phyloP scores from a whole-genome alignment of 2,113 vertebrate genomes.

The Bungarus multicinctus region DNA sequence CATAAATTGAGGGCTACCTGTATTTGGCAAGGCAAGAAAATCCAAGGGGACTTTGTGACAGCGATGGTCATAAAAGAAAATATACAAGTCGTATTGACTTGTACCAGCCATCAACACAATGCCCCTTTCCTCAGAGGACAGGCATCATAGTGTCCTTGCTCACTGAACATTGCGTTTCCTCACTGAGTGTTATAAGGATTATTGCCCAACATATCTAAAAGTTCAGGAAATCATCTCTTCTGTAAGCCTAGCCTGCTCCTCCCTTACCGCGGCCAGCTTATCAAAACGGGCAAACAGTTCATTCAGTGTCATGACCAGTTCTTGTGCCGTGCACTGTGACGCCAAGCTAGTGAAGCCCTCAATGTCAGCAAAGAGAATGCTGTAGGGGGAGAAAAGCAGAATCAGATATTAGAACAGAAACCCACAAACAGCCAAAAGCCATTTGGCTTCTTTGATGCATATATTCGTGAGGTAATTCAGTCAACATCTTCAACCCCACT shows the following conservation, averaged over 20 bases:
- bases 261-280: constrained; percentile 89
- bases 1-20: background rate
- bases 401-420: background rate
- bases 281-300: constrained; percentile 95
- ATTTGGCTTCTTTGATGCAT: background rate
- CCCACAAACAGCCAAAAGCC: background rate
- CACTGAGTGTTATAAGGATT: background rate
- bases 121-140: background rate
- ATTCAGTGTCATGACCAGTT: constrained; percentile 95
- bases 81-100: background rate
- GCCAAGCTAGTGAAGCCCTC: constrained; percentile 96
- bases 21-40: background rate
- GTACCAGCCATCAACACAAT: background rate
- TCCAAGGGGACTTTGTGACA: background rate
- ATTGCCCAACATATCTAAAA: background rate
- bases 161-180: background rate
- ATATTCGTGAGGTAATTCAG: background rate
- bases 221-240: background rate
- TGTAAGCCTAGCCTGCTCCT: background rate
- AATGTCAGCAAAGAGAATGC: constrained; percentile 95
- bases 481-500: background rate
- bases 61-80: background rate
- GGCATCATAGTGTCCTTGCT: background rate
- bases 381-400: constrained; percentile 52
- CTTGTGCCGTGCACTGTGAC: constrained; percentile 94